Base-by-base conservation (phyloP, 2,888 invertebrate species). In the Vanessa cardui region DNA sequence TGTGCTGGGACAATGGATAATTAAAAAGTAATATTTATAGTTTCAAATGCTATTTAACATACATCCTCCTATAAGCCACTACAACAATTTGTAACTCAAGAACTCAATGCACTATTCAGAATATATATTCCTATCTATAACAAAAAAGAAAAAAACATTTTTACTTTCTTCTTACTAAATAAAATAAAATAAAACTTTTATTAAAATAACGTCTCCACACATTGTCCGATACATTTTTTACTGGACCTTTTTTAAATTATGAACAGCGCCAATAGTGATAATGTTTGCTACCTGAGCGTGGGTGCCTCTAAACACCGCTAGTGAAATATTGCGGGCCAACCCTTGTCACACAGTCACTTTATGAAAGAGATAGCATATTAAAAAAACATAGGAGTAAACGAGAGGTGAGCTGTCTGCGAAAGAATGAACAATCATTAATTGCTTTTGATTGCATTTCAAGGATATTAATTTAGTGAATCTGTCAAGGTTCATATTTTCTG, bases 391-490 rank as follows among this genome's bases (percentile, higher is more conserved):
- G 54, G 76, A 70, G 62, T 16, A 74, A 88, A 76, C 73, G 76
- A 76, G 84, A 85, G 49, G 63, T 68, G 70, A 8, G 69, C 62
- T 74, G 50, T 62, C 70, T 59, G 70, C 72, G 76, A 74, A 78
- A 80, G 78, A 85, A 87, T 84, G 79, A 84, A 82, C 33, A 18
- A 26, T 86, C 82, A 83, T 86, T 91, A 92, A 92, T 92, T 90
- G 90, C 86, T 82, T 86, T 56, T 87, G 91, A 92, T 92, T 90
- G 87, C 85, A 91, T 92, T 92, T 90, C 90, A 90, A 92, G 92
- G 88, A 89, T 91, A 90, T 91, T 92, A 92, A 91, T 90, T 86
- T 83, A 83, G 85, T 86, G 85, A 90, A 89, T 90, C 82, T 85
- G 86, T 87, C 86, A 86, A 84, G 85, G 85, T 86, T 89, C 88